Conservation (phyloP, 2,113 vertebrate genomes). For the Camelus bactrianus region DNA sequence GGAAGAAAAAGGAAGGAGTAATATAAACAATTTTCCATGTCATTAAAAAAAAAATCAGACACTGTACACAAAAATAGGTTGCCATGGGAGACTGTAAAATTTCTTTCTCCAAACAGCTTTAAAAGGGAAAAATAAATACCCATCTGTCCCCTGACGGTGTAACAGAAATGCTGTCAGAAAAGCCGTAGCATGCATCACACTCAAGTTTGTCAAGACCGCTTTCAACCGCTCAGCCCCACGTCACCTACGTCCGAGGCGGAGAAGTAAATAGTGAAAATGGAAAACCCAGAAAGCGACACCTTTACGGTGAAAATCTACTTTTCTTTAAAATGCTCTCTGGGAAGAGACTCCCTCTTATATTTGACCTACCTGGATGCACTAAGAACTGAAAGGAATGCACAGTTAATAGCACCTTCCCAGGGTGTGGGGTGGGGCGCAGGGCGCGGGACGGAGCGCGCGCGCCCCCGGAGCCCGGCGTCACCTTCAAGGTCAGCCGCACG, state of each 20-base stretch:
- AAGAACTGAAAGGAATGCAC: background rate
- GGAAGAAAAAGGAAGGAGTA: background rate
- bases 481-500: conserved; percentile 96
- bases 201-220: background rate
- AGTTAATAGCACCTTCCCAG: background rate
- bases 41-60: conserved; percentile 22
- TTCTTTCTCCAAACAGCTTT: conserved; percentile 40
- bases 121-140: conserved; percentile 29
- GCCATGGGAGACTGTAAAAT: background rate
- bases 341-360: background rate
- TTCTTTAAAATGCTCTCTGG: rapidly evolving
- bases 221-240: background rate
- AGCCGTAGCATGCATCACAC: background rate
- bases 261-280: background rate
- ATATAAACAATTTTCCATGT: background rate
- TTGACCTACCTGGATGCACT: background rate
- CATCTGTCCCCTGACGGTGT: background rate
- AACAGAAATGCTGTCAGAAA: background rate
- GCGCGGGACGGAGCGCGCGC: no score
- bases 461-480: conserved; percentile 72
- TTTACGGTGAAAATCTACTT: background rate
- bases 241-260: background rate
- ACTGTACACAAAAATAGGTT: background rate
- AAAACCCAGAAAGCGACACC: background rate
- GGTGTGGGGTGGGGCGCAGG: no score